These are phyloP conservation scores for Anthonomus grandis DNA, from an alignment of 1,140 invertebrate species.

Conservation along the genomic window DNA sequence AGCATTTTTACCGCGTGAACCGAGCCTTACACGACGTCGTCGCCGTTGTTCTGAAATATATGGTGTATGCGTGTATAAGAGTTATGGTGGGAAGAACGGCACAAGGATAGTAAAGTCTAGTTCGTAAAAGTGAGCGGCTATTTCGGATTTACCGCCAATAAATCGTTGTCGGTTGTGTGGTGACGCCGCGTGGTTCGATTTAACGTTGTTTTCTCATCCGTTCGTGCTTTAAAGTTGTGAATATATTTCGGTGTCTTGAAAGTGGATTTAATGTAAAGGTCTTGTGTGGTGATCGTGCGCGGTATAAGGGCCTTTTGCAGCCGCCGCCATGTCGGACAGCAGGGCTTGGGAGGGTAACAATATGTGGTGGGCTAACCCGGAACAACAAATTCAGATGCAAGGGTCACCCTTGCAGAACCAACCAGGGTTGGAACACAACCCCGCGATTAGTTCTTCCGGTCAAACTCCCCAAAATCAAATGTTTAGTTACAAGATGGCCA, in stretches of 20 bases:
- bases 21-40: slow-evolving; percentile 3
- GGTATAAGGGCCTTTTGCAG: slow-evolving; percentile 11
- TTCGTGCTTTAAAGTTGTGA: background rate
- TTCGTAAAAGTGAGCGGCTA: slow-evolving; percentile 31
- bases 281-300: slow-evolving; percentile 16
- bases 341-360: slow-evolving; percentile 61
- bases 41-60: slow-evolving; percentile 10
- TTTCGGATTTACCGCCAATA: slow-evolving; percentile 19
- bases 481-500: slow-evolving; percentile 81
- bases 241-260: background rate
- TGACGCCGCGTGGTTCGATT: slow-evolving; percentile 16
- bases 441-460: slow-evolving; percentile 38
- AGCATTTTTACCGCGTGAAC: slow-evolving; percentile 35
- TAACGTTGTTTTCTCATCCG: slow-evolving; percentile 12
- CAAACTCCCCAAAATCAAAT: slow-evolving; percentile 64
- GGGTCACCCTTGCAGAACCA: slow-evolving; percentile 52
- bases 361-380: slow-evolving; percentile 57
- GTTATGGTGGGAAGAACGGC: slow-evolving; percentile 11
- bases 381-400: slow-evolving; percentile 52
- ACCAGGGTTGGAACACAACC: slow-evolving; percentile 50
- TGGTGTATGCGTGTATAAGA: background rate
- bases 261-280: background rate
- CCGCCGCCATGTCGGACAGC: slow-evolving; percentile 46
- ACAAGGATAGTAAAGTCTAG: no score
- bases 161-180: slow-evolving; percentile 6